These are phyloP conservation scores for Megaceryle alcyon DNA, from an alignment of 2,797 vertebrate species.

Conservation along the genomic window DNA sequence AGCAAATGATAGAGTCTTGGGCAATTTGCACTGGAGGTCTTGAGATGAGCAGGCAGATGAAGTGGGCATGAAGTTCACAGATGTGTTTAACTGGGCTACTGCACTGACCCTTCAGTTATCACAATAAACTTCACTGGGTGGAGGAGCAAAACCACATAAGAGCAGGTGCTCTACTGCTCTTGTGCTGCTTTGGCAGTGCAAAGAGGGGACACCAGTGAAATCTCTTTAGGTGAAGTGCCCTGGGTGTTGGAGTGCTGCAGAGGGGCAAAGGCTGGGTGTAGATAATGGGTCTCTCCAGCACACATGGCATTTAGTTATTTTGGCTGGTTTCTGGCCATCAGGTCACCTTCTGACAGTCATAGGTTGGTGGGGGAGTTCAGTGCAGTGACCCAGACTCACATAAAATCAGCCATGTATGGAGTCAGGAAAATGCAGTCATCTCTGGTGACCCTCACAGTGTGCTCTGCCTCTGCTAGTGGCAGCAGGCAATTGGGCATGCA, in stretches of 20 bases:
- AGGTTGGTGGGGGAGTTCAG: background rate
- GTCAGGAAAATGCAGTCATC: background rate
- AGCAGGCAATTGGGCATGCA: background rate
- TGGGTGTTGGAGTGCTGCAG: background rate
- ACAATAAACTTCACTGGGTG: background rate
- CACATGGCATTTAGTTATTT: rapidly evolving
- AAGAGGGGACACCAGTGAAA: background rate
- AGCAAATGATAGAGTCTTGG: background rate
- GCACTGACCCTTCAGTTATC: background rate
- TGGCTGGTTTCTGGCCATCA: background rate
- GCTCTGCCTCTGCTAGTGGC: background rate
- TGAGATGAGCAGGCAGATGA: background rate
- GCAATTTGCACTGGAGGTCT: background rate
- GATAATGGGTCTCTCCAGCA: background rate
- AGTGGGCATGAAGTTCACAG: rapidly evolving
- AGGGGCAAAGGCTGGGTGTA: background rate
- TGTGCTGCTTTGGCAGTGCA: background rate
- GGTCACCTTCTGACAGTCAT: background rate
- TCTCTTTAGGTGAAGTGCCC: background rate
- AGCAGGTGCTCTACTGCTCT: background rate
- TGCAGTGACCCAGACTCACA: rapidly evolving
- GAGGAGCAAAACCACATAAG: background rate
- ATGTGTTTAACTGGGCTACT: background rate
- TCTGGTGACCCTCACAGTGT: background rate
- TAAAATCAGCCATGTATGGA: background rate